phyloP scores from a whole-genome alignment of 2,888 invertebrate genomes.

The Sesia apiformis region DNA sequence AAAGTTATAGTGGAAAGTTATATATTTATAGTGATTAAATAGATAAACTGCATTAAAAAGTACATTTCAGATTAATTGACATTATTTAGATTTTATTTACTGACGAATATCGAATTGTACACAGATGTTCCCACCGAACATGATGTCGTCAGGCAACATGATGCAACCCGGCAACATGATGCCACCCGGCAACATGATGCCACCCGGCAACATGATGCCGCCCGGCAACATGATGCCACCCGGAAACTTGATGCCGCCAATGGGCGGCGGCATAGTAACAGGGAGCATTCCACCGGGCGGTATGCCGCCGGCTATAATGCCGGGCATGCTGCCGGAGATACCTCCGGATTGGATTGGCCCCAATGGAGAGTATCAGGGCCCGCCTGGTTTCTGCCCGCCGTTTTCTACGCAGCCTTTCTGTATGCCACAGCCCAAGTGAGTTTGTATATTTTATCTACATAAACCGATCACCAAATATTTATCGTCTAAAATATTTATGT shows the following conservation, averaged over 20 bases:
- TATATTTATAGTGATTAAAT: no score
- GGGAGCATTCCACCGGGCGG: slow-evolving; percentile 5
- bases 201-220: not conserved
- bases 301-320: slow-evolving; percentile 13
- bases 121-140: no score
- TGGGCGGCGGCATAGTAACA: slow-evolving; percentile 4
- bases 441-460: slow-evolving; percentile 5
- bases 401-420: slow-evolving; percentile 46
- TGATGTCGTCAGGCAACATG: no score
- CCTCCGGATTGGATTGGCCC: slow-evolving; percentile 40
- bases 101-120: no score
- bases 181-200: no score
- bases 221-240: slow-evolving; percentile 3
- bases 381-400: slow-evolving; percentile 43
- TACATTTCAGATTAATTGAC: no score
- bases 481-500: no score
- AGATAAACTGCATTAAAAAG: no score
- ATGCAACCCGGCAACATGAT: no score
- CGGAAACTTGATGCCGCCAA: slow-evolving; percentile 11
- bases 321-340: slow-evolving; percentile 25
- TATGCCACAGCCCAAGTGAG: slow-evolving; percentile 62
- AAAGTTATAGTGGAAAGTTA: no score
- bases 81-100: no score
- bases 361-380: slow-evolving; percentile 34
- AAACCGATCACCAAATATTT: no score